Conservation (phyloP, 1,140 invertebrate genomes). For the Heliconius melpomene region DNA sequence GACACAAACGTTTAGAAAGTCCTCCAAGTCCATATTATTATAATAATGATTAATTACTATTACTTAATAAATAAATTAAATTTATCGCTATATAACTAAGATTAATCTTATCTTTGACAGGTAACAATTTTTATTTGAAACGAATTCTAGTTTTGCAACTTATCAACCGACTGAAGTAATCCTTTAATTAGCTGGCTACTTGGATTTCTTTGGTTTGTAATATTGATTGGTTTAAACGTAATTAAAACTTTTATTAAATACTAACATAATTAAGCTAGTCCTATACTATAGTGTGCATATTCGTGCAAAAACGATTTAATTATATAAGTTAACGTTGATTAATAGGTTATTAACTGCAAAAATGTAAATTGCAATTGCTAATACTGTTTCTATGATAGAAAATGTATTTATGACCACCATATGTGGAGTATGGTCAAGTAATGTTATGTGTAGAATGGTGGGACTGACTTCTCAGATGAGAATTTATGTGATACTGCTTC, state of each 20-base stretch:
- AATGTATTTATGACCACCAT: neutral
- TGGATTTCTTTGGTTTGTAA: neutral
- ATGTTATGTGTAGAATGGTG: neutral
- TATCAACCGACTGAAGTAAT: neutral
- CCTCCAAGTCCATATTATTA: neutral
- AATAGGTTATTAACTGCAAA: conserved; percentile 8
- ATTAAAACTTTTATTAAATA: neutral
- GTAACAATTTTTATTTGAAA: neutral
- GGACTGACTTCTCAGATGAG: neutral
- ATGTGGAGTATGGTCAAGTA: neutral
- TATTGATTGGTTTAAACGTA: neutral
- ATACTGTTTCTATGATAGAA: neutral
- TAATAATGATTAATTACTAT: conserved; percentile 4
- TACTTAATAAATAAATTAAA: conserved; percentile 10
- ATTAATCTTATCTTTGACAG: conserved; percentile 10
- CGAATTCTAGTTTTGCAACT: neutral
- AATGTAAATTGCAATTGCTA: conserved; percentile 11
- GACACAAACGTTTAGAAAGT: neutral
- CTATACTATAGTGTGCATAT: neutral
- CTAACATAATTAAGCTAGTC: neutral
- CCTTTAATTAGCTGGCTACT: neutral
- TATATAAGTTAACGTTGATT: conserved; percentile 21
- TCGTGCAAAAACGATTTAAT: conserved; percentile 16
- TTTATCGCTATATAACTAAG: neutral
- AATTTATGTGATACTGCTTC: neutral